Evolutionary conservation across 1,140 invertebrate genomes (phyloP), one percentile per base, ranked within the genome.

Genomic region (Meteorus sp.): DNA sequence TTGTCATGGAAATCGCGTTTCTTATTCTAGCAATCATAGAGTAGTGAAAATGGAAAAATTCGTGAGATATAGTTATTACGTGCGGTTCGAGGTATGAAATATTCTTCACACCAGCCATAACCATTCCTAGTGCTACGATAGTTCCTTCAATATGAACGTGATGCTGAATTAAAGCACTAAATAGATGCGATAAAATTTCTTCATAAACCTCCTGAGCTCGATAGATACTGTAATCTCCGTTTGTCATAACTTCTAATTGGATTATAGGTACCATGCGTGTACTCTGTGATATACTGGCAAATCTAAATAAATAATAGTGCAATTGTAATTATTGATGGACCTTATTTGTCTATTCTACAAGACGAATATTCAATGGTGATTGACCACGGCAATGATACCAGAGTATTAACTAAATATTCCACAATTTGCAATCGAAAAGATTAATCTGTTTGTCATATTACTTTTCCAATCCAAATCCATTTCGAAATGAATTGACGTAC

Each of bases 121-220:
- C 93, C 95, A 99, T 99, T 85, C 99, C 99, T 15, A 97, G 96
- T 78, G 99, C 99, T 52, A 99, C 84, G 3, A 99, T 85, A 13
- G 95, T 98, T 67, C 97, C 97, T 78, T 99, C 97, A 62, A 99
- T 84, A 83, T 88, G 99, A 43, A 99, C 93, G 72, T 99, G 92
- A 75, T 99, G 96, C 75, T 99, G 96, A 65, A 86, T 89, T 11
- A 99, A 83, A 8, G 97, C 95, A 81, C 75, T 23, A 19, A 61
- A 99, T 8, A 92, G 89, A 68, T 93, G 95, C 19, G 96, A 90
- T 60, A 99, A 81, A 17, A 98, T 95, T 37, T 89, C 89, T 77
- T 97, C 94, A n/a, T 94, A 95, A 31, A 96, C 93, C 78, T 94
- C 91, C 80, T 98, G 95, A 63, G 91, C 89, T 56, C 93, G 87